Base-by-base conservation (phyloP, 2,888 invertebrate genomes). In the Ernsta delagoae region DNA sequence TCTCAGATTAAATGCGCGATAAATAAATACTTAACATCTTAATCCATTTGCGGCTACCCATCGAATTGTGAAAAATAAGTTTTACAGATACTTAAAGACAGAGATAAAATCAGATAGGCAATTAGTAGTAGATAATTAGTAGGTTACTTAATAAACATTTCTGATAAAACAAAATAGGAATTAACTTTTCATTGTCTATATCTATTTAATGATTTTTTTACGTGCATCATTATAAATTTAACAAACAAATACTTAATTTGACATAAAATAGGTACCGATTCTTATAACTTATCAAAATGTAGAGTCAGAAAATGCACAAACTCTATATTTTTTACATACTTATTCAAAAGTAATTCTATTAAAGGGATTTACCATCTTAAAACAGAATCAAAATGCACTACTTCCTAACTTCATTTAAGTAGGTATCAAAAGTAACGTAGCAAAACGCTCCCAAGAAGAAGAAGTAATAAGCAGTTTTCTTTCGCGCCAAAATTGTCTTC, bases 401-500 rank as follows among this genome's bases (percentile, higher is more conserved):
- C 74, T 75, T 72, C 68, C 71, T 59, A 73, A 70, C 73, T 74
- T 73, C 70, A 74, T 77, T 75, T 72, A 24, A 24, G 1, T 71
- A 73, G 73, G 73, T 75, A 72, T 73, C 73, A 75, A 77, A 75
- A 75, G 75, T 76, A 73, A 54, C 70, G 72, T 72, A 65, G 59
- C 65, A 74, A 76, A 53, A 65, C 81, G 83, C 83, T 81, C 82
- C 81, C 87, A 85, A 89, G 91, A 92, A 91, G 90, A 88, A 89
- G 89, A 87, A 88, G 91, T 92, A 92, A 92, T 93, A 92, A 93
- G 92, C 92, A 92, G 91, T 92, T 91, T 92, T 92, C 92, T 92
- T 93, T 92, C 89, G 90, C 92, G 92, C 92, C 91, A 91, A 92
- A 93, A 93, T 92, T 92, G 93, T 92, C 91, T 87, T 83, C 90